Evolutionary conservation across 2,888 invertebrate species (phyloP), one percentile per base, ranked within the genome.

Genomic region (Thera obeliscata): DNA sequence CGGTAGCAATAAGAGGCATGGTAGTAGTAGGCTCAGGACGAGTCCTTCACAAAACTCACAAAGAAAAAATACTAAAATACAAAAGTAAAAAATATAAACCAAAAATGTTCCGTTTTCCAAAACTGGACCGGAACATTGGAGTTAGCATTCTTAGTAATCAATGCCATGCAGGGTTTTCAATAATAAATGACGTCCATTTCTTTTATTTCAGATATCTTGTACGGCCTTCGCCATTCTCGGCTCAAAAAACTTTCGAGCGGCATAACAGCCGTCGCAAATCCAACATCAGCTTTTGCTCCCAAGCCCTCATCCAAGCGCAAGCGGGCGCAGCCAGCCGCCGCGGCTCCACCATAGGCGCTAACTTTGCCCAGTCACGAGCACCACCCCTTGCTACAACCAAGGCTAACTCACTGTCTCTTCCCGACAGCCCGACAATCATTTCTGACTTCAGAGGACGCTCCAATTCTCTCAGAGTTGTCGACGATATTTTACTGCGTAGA

Each of bases 141-240:
- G 22, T 22, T 22, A 22, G 22, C 22, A 22, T 22, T 22, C 22
- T 22, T 22, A 22, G 22, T 22, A 22, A 22, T 22, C 22, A 22
- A 22, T 22, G 22, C 22, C 22, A 22, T 22, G 22, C 22, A 22
- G 22, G 22, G 22, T 22, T 22, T 22, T 22, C 22, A 22, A 22
- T 49, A 50, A 7, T 12, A 22, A 22, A 50, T 8, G 2, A 46
- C 12, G 9, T 50, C 6, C 12, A 58, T 64, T 50, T 55, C n/a
- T 62, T 50, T 56, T 2, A 52, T 65, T 91, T 49, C 94, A 98
- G 98, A 87, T 98, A 98, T 81, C 93, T 98, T 83, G 98, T 99
- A 50, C 95, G 98, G 9, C 99, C 99, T 0, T 98, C 98, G 83
- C 98, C 99, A 9, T 98, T 99, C 87, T 98, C 98, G 48, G 98